Base-by-base conservation (phyloP, 2,888 invertebrate species). In the Oxyteleia sp. region DNA sequence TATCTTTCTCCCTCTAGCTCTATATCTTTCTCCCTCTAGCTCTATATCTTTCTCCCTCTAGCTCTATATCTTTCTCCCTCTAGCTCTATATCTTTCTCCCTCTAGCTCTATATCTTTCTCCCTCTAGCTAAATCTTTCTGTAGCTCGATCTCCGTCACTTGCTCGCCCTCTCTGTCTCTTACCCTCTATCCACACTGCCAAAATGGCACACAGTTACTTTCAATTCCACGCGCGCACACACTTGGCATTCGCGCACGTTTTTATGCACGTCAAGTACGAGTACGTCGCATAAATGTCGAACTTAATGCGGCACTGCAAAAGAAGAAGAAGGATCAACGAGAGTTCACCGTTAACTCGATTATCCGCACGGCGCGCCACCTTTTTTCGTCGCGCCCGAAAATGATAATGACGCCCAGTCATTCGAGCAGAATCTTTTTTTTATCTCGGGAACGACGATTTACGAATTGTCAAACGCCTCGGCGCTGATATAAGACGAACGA, bases 171-270 rank as follows among this genome's bases (percentile, higher is more conserved):
- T n/a, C n/a, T n/a, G n/a, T n/a, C n/a, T n/a, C n/a, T n/a, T n/a
- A n/a, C n/a, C n/a, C n/a, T n/a, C n/a, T n/a, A n/a, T n/a, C n/a
- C n/a, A n/a, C n/a, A n/a, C n/a, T n/a, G n/a, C n/a, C n/a, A n/a
- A n/a, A n/a, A n/a, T n/a, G n/a, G n/a, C n/a, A n/a, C n/a, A n/a
- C n/a, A n/a, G n/a, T n/a, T n/a, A n/a, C n/a, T n/a, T 75, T 75
- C 57, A 53, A 82, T 75, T 82, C 75, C 57, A 64, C 55, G 41
- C 82, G 71, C 74, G 16, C 80, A n/a, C 49, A 43, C 13, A n/a
- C 43, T 61, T 43, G 63, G 59, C 61, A 81, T 71, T 84, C 51
- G 74, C 55, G 41, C 82, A 68, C 79, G 61, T 74, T 63, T 51
- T 53, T 61, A 69, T 75, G 26, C 74, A 38, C 80, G 29, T 59